phyloP scores from a whole-genome alignment of 1,140 invertebrate genomes.

The Whitmania pigra region DNA sequence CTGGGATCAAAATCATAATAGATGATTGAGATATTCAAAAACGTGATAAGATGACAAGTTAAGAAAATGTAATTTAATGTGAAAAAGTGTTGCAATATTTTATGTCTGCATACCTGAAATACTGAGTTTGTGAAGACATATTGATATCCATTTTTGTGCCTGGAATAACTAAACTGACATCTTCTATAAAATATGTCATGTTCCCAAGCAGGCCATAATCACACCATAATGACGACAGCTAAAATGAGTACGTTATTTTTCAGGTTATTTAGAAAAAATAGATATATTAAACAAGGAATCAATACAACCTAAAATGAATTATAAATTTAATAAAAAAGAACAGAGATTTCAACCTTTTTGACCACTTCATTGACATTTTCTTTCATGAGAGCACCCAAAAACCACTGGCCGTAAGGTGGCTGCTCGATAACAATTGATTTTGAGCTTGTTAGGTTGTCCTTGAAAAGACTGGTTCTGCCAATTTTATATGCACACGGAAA shows the following conservation, averaged over 20 bases:
- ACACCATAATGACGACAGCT: neutral
- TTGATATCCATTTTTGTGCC: no score
- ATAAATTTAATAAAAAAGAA: neutral
- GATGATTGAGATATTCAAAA: no score
- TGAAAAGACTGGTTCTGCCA: neutral
- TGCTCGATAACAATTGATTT: neutral
- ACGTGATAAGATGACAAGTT: no score
- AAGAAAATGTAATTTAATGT: no score
- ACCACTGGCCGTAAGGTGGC: constrained; percentile 5
- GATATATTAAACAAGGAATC: neutral
- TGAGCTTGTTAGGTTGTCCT: neutral
- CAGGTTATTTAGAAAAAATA: neutral
- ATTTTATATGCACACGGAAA: neutral
- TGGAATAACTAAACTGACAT: neutral
- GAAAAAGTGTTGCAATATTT: no score
- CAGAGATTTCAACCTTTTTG: constrained; percentile 12
- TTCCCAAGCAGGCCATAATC: constrained; percentile 7
- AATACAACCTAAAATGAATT: neutral
- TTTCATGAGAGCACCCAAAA: constrained; percentile 4
- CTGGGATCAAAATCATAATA: no score
- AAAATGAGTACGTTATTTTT: neutral
- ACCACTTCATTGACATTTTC: neutral
- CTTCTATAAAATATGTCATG: neutral
- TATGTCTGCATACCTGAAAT: no score
- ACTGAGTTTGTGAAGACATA: no score